Evolutionary conservation across 1,140 invertebrate species (phyloP).

Genomic region (Drosophila sp.): DNA sequence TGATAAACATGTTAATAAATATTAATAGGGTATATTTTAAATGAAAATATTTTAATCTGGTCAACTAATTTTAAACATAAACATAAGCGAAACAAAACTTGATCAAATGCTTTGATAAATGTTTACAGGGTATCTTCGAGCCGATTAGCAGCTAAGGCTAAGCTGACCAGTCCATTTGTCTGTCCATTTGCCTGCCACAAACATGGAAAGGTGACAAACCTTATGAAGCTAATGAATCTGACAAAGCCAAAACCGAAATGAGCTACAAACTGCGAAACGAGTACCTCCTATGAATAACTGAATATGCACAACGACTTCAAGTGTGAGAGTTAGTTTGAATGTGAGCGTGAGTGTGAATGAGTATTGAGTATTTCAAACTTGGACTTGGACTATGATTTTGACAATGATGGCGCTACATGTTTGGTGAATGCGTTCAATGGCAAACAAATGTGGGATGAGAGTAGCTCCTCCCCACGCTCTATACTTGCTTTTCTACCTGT

Average conservation of each 20-base stretch:
- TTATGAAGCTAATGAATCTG: constrained; percentile 54
- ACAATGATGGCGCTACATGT: constrained; percentile 32
- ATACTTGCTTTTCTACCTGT: not conserved
- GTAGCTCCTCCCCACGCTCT: not conserved
- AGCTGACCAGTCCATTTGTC: constrained; percentile 26
- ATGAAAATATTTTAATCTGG: too few species aligned
- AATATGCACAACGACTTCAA: constrained; percentile 1
- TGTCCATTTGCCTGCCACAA: constrained; percentile 36
- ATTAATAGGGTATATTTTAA: too few species aligned
- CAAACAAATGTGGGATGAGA: constrained; percentile 24
- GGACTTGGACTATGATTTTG: constrained; percentile 42
- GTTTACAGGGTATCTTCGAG: constrained; percentile 6
- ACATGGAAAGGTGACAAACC: constrained; percentile 50
- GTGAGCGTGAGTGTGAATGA: not conserved
- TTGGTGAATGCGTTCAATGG: constrained; percentile 49
- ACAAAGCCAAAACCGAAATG: constrained; percentile 40
- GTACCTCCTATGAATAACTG: constrained; percentile 28
- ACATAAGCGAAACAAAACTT: too few species aligned
- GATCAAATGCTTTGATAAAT: not conserved
- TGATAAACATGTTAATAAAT: too few species aligned
- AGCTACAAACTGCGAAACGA: constrained; percentile 24
- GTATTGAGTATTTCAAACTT: constrained; percentile 33
- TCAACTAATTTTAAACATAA: too few species aligned
- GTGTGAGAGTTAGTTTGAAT: not conserved
- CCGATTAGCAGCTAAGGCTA: not conserved